phyloP scores from a whole-genome alignment of 2,888 invertebrate genomes.

The Hypercompe scribonia region DNA sequence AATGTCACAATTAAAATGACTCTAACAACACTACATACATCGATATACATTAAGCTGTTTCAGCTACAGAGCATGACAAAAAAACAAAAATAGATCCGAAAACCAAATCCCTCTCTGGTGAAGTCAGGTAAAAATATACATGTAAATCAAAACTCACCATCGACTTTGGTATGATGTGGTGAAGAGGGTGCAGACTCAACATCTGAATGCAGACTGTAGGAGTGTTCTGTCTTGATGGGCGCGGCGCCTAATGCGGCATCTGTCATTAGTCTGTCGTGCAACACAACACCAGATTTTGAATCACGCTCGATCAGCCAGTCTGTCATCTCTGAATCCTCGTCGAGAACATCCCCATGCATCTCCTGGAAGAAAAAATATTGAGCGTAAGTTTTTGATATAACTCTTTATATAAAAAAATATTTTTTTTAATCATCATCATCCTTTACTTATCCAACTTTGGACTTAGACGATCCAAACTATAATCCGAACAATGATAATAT shows the following conservation, averaged over 20 bases:
- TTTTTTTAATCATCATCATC: no score
- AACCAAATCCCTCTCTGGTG: no score
- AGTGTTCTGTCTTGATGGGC: constrained; percentile 97
- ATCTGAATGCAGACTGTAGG: constrained; percentile 93
- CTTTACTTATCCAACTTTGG: no score
- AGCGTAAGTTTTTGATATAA: not conserved
- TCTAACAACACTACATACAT: no score
- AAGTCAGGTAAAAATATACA: not conserved
- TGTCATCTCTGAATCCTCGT: constrained; percentile 89
- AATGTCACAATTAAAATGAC: no score
- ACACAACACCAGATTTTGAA: constrained; percentile 90
- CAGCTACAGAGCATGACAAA: no score
- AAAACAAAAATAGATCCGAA: no score
- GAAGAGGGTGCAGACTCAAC: constrained; percentile 90
- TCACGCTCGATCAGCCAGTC: constrained; percentile 91
- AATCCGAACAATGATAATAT: no score
- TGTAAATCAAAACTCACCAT: constrained; percentile 79
- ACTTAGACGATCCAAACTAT: no score
- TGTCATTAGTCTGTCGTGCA: constrained; percentile 96
- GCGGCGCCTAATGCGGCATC: constrained; percentile 93
- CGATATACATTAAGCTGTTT: no score
- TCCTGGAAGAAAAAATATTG: constrained; percentile 80
- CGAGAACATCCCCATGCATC: constrained; percentile 87
- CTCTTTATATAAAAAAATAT: not conserved
- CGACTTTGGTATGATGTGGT: constrained; percentile 90